These are phyloP conservation scores for Monochamus alternatus DNA, from an alignment of 2,888 invertebrate genomes.

Conservation along the genomic window DNA sequence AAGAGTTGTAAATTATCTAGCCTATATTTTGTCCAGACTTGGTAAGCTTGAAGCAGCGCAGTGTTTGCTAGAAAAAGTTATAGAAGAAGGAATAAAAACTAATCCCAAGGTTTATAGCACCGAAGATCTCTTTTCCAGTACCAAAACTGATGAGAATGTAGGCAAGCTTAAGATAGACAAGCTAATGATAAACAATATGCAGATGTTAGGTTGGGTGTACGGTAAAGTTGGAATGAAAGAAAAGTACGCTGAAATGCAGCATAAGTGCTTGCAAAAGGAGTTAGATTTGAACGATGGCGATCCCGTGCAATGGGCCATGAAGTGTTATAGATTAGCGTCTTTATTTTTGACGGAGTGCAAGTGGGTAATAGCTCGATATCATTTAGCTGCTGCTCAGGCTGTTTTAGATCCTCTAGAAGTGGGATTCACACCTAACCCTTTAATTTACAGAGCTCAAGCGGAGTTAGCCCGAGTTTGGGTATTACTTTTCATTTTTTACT, in stretches of 20 bases:
- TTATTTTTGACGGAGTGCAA: constrained; percentile 71
- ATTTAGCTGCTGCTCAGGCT: constrained; percentile 77
- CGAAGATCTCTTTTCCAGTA: constrained; percentile 73
- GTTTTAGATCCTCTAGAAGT: constrained; percentile 75
- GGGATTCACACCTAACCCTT: constrained; percentile 63
- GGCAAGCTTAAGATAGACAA: constrained; percentile 69
- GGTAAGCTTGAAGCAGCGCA: constrained; percentile 72
- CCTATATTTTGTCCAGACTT: constrained; percentile 74
- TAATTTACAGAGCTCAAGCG: constrained; percentile 61
- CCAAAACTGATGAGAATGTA: constrained; percentile 62
- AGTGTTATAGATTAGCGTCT: constrained; percentile 71
- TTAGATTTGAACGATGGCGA: constrained; percentile 75
- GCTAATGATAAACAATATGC: constrained; percentile 76
- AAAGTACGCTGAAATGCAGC: constrained; percentile 74
- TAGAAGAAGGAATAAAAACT: constrained; percentile 59
- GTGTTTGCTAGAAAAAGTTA: constrained; percentile 73
- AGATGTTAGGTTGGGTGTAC: constrained; percentile 77
- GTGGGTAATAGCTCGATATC: constrained; percentile 74
- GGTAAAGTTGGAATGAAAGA: constrained; percentile 74
- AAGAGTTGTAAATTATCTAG: constrained; percentile 75
- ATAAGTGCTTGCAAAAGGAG: constrained; percentile 74
- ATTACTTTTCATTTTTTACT: constrained; percentile 17
- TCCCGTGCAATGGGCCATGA: constrained; percentile 75
- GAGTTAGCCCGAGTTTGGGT: constrained; percentile 76
- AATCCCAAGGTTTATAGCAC: constrained; percentile 66